These are phyloP conservation scores for Syndactyla subalaris DNA, from an alignment of 2,797 vertebrate species.

Conservation along the genomic window DNA sequence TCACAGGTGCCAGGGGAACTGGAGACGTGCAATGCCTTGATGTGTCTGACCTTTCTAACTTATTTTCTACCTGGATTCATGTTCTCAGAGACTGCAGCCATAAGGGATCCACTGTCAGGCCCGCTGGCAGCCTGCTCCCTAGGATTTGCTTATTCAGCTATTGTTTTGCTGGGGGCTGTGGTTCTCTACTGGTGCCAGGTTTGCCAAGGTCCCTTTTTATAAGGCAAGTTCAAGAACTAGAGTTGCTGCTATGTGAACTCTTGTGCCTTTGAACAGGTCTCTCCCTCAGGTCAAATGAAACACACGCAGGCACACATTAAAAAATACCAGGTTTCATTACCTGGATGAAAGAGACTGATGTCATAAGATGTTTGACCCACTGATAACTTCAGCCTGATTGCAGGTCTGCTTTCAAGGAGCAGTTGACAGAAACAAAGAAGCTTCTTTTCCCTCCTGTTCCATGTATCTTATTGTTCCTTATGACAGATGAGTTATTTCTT, in stretches of 20 bases:
- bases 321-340: not conserved
- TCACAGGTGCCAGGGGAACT: not conserved
- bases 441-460: not conserved
- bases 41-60: constrained; percentile 41
- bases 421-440: not conserved
- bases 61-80: constrained; percentile 2
- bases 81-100: not conserved
- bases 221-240: not conserved
- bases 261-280: not conserved
- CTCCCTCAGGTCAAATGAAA: not conserved
- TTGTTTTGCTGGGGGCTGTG: not conserved
- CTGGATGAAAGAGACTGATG: not conserved
- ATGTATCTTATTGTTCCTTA: not conserved
- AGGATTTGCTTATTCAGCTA: not conserved
- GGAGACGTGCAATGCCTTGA: not conserved
- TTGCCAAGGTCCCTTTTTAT: not conserved
- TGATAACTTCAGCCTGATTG: not conserved
- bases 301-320: fast-evolving
- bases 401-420: not conserved
- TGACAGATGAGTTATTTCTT: not conserved
- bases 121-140: not conserved
- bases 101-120: not conserved
- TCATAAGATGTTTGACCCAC: not conserved
- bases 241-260: not conserved
- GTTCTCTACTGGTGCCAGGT: not conserved